These are phyloP conservation scores for Caenorhabditis sp. DNA, from an alignment of 2,888 invertebrate genomes.

Conservation along the genomic window DNA sequence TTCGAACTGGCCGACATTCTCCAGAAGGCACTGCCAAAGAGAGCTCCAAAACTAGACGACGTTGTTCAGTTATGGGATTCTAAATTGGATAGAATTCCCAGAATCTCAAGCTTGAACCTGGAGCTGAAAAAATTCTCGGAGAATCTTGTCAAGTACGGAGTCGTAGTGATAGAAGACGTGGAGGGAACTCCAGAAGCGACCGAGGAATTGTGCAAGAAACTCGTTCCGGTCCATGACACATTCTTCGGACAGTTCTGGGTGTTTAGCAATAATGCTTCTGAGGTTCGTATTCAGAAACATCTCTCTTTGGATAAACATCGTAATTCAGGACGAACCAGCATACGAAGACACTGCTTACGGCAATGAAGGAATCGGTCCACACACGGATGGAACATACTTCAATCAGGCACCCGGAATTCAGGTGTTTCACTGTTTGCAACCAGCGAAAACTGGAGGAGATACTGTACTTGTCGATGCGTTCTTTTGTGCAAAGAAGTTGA, in stretches of 20 bases:
- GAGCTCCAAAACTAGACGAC: background rate
- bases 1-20: slow-evolving; percentile 53
- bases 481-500: slow-evolving; percentile 86
- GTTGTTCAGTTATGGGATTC: slow-evolving; percentile 50
- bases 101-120: slow-evolving; percentile 43
- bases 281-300: slow-evolving; percentile 32
- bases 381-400: slow-evolving; percentile 91
- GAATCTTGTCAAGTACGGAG: slow-evolving; percentile 74
- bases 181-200: slow-evolving; percentile 68
- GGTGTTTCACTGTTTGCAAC: slow-evolving; percentile 87
- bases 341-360: slow-evolving; percentile 90
- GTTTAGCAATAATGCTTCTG: slow-evolving; percentile 83
- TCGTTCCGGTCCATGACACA: slow-evolving; percentile 88
- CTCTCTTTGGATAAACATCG: no score
- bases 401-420: slow-evolving; percentile 87
- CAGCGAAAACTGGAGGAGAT: slow-evolving; percentile 88
- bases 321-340: slow-evolving; percentile 81
- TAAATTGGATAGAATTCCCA: slow-evolving; percentile 43
- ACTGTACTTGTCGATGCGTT: slow-evolving; percentile 90
- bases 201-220: slow-evolving; percentile 84
- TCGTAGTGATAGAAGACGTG: slow-evolving; percentile 74
- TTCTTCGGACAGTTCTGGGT: slow-evolving; percentile 89
- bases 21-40: slow-evolving; percentile 41
- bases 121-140: slow-evolving; percentile 63
- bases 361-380: slow-evolving; percentile 87